Evolutionary conservation across 2,797 vertebrate species (phyloP), one percentile per base, ranked within the genome.

Genomic region (Pogoniulus pusillus): DNA sequence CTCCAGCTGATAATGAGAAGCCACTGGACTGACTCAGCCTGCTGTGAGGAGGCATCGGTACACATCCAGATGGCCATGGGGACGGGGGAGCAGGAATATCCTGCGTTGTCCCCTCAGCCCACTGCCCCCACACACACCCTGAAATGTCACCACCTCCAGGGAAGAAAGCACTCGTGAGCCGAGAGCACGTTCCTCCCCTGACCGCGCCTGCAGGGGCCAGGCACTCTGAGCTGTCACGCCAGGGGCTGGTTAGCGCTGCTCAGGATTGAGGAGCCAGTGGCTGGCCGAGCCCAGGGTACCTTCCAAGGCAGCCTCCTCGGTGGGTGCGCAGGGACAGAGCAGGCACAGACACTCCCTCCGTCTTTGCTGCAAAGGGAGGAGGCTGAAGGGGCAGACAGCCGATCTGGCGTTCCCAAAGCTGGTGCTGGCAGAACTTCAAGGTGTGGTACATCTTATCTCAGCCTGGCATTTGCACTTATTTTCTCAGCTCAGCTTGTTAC

Each of bases 1-100:
- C 75, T 95, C 94, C 95, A 96, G 90, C 58, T 89, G 93, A 86
- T 93, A 92, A 94, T 93, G 94, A 95, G 94, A 95, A 95, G 93
- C 90, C 94, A 92, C 88, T 94, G 95, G 93, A 94, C 94, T 93
- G 95, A 96, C 86, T 95, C 93, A 95, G 88, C 90, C 88, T 89
- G 93, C 94, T 94, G 89, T 81, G 93, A 89, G 88, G 90, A 95
- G 93, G 94, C 88, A 82, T 23, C 91, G 51, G 78, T 65, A 91
- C 91, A 80, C 91, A 88, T 91, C 94, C 94, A 96, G 95, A 95
- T 96, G 94, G 93, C 86, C 3, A 17, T 27, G 94, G 88, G 88
- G 93, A 95, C 0, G 82, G 91, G 93, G 69, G 79, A 92, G 88
- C 80, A 63, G 87, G 90, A 93, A 85, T 90, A 93, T 92, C 91